Conservation (phyloP, 2,113 vertebrate species). For the Pimephales promelas region DNA sequence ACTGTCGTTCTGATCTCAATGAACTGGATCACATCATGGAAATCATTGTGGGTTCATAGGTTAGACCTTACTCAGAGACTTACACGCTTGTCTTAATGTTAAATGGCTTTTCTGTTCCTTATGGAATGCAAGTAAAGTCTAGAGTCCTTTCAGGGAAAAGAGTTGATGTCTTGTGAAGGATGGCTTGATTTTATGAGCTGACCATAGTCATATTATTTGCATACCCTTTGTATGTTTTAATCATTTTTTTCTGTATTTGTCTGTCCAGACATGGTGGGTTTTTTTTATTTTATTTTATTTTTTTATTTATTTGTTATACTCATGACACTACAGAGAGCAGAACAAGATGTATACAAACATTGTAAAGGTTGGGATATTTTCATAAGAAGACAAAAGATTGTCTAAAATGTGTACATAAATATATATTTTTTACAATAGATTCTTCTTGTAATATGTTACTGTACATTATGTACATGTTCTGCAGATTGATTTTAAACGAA, state of each 20-base stretch:
- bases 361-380: constrained; percentile 58
- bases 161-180: constrained; percentile 48
- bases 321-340: constrained; percentile 61
- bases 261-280: constrained; percentile 45
- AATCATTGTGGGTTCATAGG: constrained; percentile 93
- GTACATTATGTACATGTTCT: constrained; percentile 47
- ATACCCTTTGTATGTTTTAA: constrained; percentile 53
- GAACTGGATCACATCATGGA: constrained; percentile 97
- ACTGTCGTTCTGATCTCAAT: constrained; percentile 91
- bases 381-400: constrained; percentile 54
- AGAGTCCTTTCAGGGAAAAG: constrained; percentile 54
- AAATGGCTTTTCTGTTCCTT: constrained; percentile 47
- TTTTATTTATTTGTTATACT: constrained; percentile 59
- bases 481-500: constrained; percentile 40
- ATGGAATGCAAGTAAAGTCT: constrained; percentile 55
- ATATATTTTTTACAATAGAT: constrained; percentile 62
- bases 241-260: constrained; percentile 41
- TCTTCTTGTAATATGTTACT: constrained; percentile 56
- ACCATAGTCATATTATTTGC: constrained; percentile 53
- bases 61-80: constrained; percentile 19
- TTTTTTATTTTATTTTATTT: too few species aligned
- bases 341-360: constrained; percentile 57
- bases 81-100: constrained; percentile 24
- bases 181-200: constrained; percentile 55
- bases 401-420: constrained; percentile 58